phyloP scores from a whole-genome alignment of 2,888 invertebrate species.

The Apamea sordens region DNA sequence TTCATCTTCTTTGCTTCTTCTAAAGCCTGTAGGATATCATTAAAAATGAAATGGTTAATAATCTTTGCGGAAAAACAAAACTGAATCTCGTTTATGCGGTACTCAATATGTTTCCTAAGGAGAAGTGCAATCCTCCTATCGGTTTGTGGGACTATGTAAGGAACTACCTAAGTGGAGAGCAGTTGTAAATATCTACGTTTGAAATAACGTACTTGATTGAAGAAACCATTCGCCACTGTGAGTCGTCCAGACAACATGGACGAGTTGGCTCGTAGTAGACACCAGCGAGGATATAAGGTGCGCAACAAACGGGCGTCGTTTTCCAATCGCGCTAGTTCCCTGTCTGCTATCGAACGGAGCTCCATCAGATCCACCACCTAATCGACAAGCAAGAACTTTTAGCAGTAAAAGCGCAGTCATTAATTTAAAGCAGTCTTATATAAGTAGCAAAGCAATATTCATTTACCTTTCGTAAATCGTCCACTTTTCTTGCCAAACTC shows the following conservation, averaged over 20 bases:
- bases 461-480: constrained; percentile 82
- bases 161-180: background rate
- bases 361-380: constrained; percentile 88
- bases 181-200: background rate
- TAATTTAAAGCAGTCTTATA: background rate
- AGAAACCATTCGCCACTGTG: constrained; percentile 69
- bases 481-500: constrained; percentile 85
- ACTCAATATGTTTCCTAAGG: background rate
- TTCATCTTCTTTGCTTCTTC: constrained; percentile 79
- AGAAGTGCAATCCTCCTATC: background rate
- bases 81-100: background rate
- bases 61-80: background rate
- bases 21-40: constrained; percentile 66
- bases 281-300: constrained; percentile 82
- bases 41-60: background rate
- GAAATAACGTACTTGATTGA: constrained; percentile 75
- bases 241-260: constrained; percentile 79
- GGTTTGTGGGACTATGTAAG: background rate
- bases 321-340: constrained; percentile 80
- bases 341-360: constrained; percentile 84
- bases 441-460: background rate
- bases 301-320: constrained; percentile 78
- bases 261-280: constrained; percentile 80
- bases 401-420: background rate
- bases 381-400: background rate